Evolutionary conservation across 2,113 vertebrate genomes (phyloP), one percentile per base, ranked within the genome.

Genomic region (Apodemus speciosus): DNA sequence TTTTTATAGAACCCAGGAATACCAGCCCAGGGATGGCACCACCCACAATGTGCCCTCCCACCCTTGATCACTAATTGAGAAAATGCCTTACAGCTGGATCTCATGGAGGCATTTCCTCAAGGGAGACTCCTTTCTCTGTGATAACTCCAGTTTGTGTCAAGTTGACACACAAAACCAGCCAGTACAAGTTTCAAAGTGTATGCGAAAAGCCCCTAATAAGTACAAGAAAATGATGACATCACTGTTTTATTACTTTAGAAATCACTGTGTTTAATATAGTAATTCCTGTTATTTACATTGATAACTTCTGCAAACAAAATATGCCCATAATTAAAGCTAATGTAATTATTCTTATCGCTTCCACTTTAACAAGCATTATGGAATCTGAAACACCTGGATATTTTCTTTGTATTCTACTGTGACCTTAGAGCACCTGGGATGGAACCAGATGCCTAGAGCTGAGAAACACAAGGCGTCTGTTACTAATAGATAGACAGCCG

Each of bases 401-500:
- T 30, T 56, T 68, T 75, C 30, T 84, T 32, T 75, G 14, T 83
- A 14, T 92, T 94, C 80, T 8, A 68, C 11, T 71, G 10, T 92
- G 79, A 53, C 62, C 73, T 95, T 15, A 58, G 30, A 88, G 46
- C 83, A 72, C 35, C 77, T 96, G 83, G 79, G 71, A 77, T 56
- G 43, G 6, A 94, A 83, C 77, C 90, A 95, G 89, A 96, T 92
- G 77, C 79, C 92, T 51, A 38, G n/a, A 38, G 49, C 85, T 89
- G 83, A 96, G 49, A 81, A 96, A 90, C 16, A 77, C 85, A 75
- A 84, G 6, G 71, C 88, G 95, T 93, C 89, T 92, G 64, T 95
- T 88, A 56, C 92, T 91, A 81, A 92, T 56, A 93, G 51, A 84
- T 77, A 95, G 93, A 91, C 30, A 66, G 85, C 62, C 10, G 1